A percentile compares a stretch with the other conserved stretches of the same genome.
Conservation (phyloP, 2,797 vertebrate genomes). For the Acipenser ruthenus region DNA sequence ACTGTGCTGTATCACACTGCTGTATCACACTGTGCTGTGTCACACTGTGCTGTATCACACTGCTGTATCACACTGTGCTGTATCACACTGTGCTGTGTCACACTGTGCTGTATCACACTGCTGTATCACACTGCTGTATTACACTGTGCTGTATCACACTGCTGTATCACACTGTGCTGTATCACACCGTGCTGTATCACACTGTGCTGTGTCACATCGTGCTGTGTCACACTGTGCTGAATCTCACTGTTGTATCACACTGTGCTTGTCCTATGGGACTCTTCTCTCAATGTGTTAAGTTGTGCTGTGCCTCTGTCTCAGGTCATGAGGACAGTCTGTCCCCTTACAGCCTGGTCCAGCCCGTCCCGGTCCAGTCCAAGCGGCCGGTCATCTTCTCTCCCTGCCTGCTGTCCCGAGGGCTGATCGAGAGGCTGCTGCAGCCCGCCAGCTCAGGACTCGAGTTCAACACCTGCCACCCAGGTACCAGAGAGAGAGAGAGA, state of each 20-base stretch:
- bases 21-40: too few species aligned
- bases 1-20: too few species aligned
- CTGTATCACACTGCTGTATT: too few species aligned
- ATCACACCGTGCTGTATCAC: too few species aligned
- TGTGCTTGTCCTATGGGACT: not conserved
- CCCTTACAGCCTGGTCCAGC: constrained; percentile 80
- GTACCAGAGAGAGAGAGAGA: constrained; percentile 23
- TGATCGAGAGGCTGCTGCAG: constrained; percentile 80
- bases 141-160: too few species aligned
- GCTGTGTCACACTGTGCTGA: too few species aligned
- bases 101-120: too few species aligned
- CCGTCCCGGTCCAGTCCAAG: constrained; percentile 55
- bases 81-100: too few species aligned
- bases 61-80: too few species aligned
- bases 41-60: too few species aligned
- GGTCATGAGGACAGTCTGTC: constrained; percentile 62
- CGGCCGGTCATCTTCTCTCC: constrained; percentile 81
- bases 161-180: too few species aligned
- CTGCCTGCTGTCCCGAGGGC: constrained; percentile 64
- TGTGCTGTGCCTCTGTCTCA: constrained; percentile 25
- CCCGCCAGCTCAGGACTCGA: constrained; percentile 53
- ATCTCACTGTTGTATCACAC: not conserved
- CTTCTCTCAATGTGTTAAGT: not conserved
- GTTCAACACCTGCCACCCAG: constrained; percentile 60
- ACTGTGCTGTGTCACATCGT: too few species aligned